Evolutionary conservation across 2,797 vertebrate genomes (phyloP), one percentile per base, ranked within the genome.

Genomic region (Gobionotothen gibberifrons): DNA sequence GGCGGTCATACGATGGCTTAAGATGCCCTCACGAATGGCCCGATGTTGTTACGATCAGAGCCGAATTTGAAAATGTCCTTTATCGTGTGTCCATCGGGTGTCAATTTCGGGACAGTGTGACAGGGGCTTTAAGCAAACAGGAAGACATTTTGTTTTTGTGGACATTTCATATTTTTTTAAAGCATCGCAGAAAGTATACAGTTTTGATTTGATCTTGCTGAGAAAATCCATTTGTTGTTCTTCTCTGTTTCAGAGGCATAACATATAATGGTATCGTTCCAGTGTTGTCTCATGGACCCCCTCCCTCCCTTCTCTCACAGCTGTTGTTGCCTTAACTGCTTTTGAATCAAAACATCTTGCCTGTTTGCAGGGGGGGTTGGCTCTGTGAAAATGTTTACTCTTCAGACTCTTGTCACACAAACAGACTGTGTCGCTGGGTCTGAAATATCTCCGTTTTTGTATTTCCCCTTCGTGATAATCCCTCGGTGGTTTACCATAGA

Each of bases 281-380:
- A 53, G 15, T 39, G 29, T 21, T 48, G 22, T 48, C 62, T 21
- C 1, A 0, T 19, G 3, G 26, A 58, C 44, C 17, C 2, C 9
- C 8, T 13, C 32, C 32, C 42, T 29, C 12, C 5, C 29, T 22
- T 12, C 15, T 59, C 17, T 72, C 29, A 52, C 57, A 77, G 58
- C 70, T 68, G 63, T 58, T 65, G n/a, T 60, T 65, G 9, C 3
- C 48, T 66, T 26, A 10, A 5, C 14, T 61, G n/a, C 39, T 54
- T 72, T 54, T 43, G 55, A 58, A 0, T 40, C 40, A 16, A 17
- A 60, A 36, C 48, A 42, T 42, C 22, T 15, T 40, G 13, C 11
- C 4, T 66, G 61, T 74, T 65, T 63, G 26, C 52, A 36, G 12
- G 21, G 75, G 75, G 58, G 21, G 5, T 49, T 55, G 42, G 36